Base-by-base conservation (phyloP, 2,888 invertebrate genomes). In the Dinocampus coccinellae region DNA sequence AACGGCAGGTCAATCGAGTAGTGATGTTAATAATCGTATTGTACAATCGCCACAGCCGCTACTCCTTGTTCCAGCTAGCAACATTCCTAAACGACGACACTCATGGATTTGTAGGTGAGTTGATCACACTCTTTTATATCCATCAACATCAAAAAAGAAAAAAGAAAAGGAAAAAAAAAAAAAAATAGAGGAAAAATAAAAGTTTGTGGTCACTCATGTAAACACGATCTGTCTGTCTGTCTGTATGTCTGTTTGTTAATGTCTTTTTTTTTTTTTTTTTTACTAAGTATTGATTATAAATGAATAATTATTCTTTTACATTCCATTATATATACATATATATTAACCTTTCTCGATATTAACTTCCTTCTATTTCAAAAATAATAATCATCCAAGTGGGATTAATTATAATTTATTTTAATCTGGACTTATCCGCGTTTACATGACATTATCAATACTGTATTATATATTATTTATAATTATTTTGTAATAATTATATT, bases 51-150 rank as follows among this genome's bases (percentile, higher is more conserved):
- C 34, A 61, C 75, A 64, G 26, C 84, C 85, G 53, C 79, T 85
- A 36, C 76, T 85, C 70, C 81, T 85, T 26, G 89, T 90, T 63
- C 89, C 90, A n/a, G 89, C 90, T 42, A 88, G 89, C 39, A 89
- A 88, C 53, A 90, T 90, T 82, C 92, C 92, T 24, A 89, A 92
- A 70, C 89, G 93, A 66, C 88, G 93, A 77, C 93, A 93, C 86
- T 93, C 93, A 75, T 93, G 93, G 93, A 93, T 93, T 84, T 93
- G 93, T 86, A 89, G 93, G 93, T 93, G 88, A 92, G 92, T 89
- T 34, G 55, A 39, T 24, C 39, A n/a, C n/a, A 9, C 47, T 42
- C 6, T 47, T 47, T 47, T n/a, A 16, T 47, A 47, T n/a, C 47
- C 1, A 1, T 47, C 20, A 47, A 4, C 4, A 3, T 26, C 24